These are phyloP conservation scores for Hoplias malabaricus DNA, from an alignment of 2,113 vertebrate species.

Conservation along the genomic window DNA sequence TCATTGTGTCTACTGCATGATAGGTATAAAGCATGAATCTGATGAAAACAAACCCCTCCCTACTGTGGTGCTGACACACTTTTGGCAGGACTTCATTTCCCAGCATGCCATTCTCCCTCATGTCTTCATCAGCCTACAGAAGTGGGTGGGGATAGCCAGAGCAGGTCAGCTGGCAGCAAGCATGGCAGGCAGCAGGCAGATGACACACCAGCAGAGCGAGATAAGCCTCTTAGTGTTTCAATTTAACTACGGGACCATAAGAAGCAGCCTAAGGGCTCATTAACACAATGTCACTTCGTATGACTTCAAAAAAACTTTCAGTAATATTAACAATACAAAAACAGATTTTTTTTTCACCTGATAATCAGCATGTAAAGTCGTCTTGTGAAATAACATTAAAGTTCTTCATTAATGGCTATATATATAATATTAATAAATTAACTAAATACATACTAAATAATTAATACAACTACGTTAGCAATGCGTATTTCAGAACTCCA, in stretches of 20 bases:
- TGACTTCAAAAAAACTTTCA: conserved; percentile 12
- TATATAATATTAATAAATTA: too few species aligned
- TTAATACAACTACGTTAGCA: background rate
- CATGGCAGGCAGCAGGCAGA: conserved; percentile 17
- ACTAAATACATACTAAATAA: too few species aligned
- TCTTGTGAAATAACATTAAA: background rate
- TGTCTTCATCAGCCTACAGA: conserved; percentile 14
- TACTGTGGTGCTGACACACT: conserved; percentile 1
- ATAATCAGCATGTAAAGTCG: background rate
- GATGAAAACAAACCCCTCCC: background rate
- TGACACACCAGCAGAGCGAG: conserved; percentile 30
- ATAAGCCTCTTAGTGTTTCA: conserved; percentile 52
- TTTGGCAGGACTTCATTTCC: conserved; percentile 34
- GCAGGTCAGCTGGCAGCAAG: conserved; percentile 41
- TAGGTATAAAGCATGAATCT: background rate
- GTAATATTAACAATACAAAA: background rate
- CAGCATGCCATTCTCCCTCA: conserved; percentile 27
- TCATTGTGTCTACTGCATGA: too few species aligned
- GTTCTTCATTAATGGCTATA: too few species aligned
- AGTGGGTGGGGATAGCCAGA: background rate
- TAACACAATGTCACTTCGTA: conserved; percentile 7
- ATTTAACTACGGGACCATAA: conserved; percentile 29
- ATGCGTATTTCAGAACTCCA: background rate
- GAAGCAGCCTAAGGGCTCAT: conserved; percentile 9
- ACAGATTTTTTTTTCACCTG: background rate